These are phyloP conservation scores for Perognathus longimembris DNA, from an alignment of 2,113 vertebrate species.

Conservation along the genomic window DNA sequence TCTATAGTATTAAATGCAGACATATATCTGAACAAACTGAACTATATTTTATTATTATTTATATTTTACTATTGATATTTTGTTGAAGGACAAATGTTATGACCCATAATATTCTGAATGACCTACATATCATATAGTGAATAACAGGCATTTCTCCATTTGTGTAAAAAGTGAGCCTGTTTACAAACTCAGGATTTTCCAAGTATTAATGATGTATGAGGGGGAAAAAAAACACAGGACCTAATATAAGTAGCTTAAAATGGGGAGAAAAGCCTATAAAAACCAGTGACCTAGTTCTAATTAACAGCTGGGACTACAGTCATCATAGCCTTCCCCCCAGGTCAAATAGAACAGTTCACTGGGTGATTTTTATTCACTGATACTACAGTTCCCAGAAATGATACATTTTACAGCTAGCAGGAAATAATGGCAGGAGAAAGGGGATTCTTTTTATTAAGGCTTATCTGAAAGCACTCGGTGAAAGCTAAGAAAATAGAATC, in stretches of 20 bases:
- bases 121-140: too few relatives aligned
- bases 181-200: conserved; percentile 60
- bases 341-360: background rate
- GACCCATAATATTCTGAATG: background rate
- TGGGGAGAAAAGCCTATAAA: background rate
- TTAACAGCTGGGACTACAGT: background rate
- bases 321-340: background rate
- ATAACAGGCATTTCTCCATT: conserved; percentile 62
- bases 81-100: conserved; percentile 7
- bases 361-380: conserved; percentile 17
- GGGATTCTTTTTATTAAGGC: background rate
- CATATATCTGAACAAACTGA: conserved; percentile 14
- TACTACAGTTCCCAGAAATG: conserved; percentile 13
- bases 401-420: background rate
- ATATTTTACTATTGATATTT: background rate
- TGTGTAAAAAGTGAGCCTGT: conserved; percentile 54
- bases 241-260: background rate
- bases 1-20: background rate
- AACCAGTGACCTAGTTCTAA: background rate
- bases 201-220: background rate
- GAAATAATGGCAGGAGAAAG: background rate
- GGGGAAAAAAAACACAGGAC: conserved; percentile 52
- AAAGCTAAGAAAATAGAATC: background rate
- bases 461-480: background rate
- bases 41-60: background rate